Base-by-base conservation (phyloP, 2,888 invertebrate genomes). In the Pyrrhia umbra region DNA sequence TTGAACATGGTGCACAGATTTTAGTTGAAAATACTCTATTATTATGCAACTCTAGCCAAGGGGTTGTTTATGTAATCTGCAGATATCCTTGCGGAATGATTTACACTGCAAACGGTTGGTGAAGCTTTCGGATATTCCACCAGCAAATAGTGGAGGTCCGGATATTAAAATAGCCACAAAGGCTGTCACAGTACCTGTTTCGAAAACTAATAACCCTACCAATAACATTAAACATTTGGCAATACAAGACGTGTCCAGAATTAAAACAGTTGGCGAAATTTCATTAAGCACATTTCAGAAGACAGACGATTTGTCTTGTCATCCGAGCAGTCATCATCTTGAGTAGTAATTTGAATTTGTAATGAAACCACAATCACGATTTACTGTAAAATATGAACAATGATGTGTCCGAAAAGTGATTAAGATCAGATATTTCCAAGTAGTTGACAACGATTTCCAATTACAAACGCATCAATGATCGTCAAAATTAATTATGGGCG, bases 301-400 rank as follows among this genome's bases (percentile, higher is more conserved):
- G 85, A 82, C 85, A 81, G 85, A 87, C 88, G 82, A 92, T 92
- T 92, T 91, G 89, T 93, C 92, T 90, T 92, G 89, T 90, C 92
- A 87, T 85, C 86, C 85, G 75, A 85, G 71, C 79, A 84, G 84
- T 86, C 87, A 87, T 90, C 86, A 84, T 83, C 81, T 85, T 81
- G 85, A 80, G 83, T 88, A 87, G 87, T 89, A 88, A 92, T 92
- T 91, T 91, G 89, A 92, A 91, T 91, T 87, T 86, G 85, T 88
- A 90, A 91, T 92, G 84, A 84, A 85, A 83, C 83, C 84, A 79
- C 76, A 81, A 83, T 68, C 78, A 80, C 79, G 80, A 80, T 82
- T 83, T 84, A 75, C 80, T 79, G 72, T 80, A 72, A 80, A 81
- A 79, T 80, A 76, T 80, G 71, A 73, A 54, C 37, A 70, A 72